phyloP scores from a whole-genome alignment of 1,140 invertebrate genomes.

The Eumaeus atala region DNA sequence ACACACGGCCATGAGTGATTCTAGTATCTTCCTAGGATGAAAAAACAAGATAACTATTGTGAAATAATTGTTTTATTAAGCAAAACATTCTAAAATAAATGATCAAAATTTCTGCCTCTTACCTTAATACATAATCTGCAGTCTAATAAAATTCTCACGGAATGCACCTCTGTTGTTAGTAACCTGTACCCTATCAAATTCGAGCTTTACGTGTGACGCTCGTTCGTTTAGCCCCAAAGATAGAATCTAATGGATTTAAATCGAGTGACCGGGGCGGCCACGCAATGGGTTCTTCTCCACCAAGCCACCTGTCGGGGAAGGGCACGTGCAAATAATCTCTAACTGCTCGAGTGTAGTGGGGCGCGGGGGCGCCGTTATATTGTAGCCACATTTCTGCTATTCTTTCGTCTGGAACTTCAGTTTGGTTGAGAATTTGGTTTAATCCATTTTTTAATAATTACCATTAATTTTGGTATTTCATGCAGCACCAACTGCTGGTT shows the following conservation, averaged over 20 bases:
- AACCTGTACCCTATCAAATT: constrained; percentile 14
- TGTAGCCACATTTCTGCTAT: neutral
- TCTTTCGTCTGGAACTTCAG: neutral
- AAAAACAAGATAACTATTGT: neutral
- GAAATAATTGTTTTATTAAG: neutral
- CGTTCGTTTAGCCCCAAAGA: no score
- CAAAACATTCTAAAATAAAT: constrained; percentile 13
- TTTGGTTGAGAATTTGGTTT: neutral
- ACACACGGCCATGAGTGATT: neutral
- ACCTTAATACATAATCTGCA: constrained; percentile 9
- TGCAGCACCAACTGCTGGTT: neutral
- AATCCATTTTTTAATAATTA: neutral
- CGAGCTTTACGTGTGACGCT: constrained; percentile 19
- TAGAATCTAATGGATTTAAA: no score
- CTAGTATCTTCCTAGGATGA: neutral
- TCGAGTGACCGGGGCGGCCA: no score
- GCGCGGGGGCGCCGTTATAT: neutral
- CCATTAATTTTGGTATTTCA: constrained; percentile 5
- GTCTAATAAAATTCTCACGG: constrained; percentile 5
- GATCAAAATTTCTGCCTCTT: constrained; percentile 14
- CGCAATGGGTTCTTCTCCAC: neutral
- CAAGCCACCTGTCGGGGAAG: neutral
- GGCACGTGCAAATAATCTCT: neutral
- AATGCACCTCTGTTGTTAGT: constrained; percentile 11
- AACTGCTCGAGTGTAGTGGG: neutral